Evolutionary conservation across 2,888 invertebrate species (phyloP).

Genomic region (Pollenia labialis): DNA sequence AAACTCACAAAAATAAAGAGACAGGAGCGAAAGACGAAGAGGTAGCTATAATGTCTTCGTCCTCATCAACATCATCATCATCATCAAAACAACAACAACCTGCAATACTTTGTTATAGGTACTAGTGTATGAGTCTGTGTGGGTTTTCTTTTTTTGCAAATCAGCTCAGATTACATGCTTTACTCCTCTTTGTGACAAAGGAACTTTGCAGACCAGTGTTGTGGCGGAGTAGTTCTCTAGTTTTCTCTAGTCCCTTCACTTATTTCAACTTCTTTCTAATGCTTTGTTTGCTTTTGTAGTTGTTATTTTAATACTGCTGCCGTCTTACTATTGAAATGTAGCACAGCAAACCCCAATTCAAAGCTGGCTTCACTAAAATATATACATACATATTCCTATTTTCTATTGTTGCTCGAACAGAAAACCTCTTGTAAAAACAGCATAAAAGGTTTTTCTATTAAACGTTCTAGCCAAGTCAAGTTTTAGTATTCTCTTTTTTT

Average conservation of each 20-base stretch:
- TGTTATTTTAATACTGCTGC: conserved; percentile 26
- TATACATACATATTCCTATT: no score
- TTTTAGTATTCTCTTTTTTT: not conserved
- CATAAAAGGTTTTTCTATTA: conserved; percentile 42
- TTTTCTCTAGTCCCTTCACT: not conserved
- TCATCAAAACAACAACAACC: conserved; percentile 39
- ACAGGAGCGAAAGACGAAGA: not conserved
- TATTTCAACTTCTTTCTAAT: not conserved
- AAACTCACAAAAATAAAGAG: not conserved
- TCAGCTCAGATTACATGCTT: conserved; percentile 70
- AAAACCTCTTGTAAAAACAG: conserved; percentile 10
- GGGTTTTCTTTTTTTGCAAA: conserved; percentile 35
- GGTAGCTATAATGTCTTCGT: conserved; percentile 6
- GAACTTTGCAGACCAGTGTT: conserved; percentile 8
- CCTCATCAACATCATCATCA: conserved; percentile 37
- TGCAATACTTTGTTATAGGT: conserved; percentile 52
- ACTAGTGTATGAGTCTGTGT: not conserved
- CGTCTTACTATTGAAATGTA: conserved; percentile 36
- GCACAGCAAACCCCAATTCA: conserved; percentile 26
- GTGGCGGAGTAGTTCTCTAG: not conserved
- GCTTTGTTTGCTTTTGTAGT: conserved; percentile 17
- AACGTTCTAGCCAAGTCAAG: conserved; percentile 39
- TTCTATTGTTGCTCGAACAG: conserved; percentile 36
- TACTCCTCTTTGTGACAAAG: conserved; percentile 25
- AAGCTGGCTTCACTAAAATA: conserved; percentile 49